These are phyloP conservation scores for Arothron firmamentum DNA, from an alignment of 2,113 vertebrate species.

Conservation along the genomic window DNA sequence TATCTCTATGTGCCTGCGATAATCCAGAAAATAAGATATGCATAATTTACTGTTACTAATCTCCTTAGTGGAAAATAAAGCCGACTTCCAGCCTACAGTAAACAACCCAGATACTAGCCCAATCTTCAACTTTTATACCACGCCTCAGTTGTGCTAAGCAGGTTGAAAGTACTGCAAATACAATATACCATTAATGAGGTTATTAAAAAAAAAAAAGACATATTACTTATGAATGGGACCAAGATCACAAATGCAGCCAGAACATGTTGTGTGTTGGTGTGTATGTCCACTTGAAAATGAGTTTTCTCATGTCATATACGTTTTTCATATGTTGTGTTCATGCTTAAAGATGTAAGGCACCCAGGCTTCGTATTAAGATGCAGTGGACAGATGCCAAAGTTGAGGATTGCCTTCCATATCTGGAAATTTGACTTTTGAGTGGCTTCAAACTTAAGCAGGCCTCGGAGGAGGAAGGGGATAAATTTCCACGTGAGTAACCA, in stretches of 20 bases:
- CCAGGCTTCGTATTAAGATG: slow-evolving; percentile 54
- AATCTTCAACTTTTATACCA: slow-evolving; percentile 42
- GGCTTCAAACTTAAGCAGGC: slow-evolving; percentile 63
- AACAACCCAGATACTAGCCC: slow-evolving; percentile 61
- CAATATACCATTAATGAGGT: too few species aligned
- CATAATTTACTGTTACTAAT: slow-evolving; percentile 80
- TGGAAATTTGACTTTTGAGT: slow-evolving; percentile 61
- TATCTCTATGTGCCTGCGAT: slow-evolving; percentile 68
- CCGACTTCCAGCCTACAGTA: slow-evolving; percentile 68
- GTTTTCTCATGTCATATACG: slow-evolving; percentile 16
- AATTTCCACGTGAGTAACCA: slow-evolving; percentile 65
- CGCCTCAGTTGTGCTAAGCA: slow-evolving; percentile 48
- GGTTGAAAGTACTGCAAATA: slow-evolving; percentile 11
- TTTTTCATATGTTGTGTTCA: not conserved
- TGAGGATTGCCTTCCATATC: slow-evolving; percentile 65
- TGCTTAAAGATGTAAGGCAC: slow-evolving; percentile 39
- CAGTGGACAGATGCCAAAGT: slow-evolving; percentile 61
- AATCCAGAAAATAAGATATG: slow-evolving; percentile 76
- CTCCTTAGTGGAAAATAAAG: slow-evolving; percentile 71
- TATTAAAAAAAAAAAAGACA: too few species aligned
- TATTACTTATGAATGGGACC: too few species aligned
- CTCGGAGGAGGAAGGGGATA: slow-evolving; percentile 63
- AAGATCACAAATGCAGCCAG: too few species aligned
- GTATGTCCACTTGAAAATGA: not conserved
- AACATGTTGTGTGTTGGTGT: not conserved